Conservation (phyloP, 1,140 invertebrate genomes). For the Muscidifurax raptorellus region DNA sequence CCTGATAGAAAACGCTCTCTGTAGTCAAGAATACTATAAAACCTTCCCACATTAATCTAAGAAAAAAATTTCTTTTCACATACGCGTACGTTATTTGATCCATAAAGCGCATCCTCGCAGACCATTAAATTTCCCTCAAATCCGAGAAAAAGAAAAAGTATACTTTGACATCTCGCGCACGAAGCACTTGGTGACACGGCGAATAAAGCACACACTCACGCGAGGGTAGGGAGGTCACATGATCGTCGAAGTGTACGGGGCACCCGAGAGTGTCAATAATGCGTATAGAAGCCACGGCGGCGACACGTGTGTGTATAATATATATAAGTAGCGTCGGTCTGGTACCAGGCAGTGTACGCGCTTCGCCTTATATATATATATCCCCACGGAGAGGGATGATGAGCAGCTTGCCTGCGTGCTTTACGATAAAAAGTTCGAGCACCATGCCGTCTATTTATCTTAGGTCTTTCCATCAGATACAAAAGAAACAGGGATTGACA, state of each 20-base stretch:
- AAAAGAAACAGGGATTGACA: background rate
- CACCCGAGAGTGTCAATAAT: constrained; percentile 25
- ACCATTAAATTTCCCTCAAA: no score
- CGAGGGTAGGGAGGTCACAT: background rate
- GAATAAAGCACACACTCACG: background rate
- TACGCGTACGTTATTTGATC: no score
- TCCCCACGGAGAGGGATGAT: background rate
- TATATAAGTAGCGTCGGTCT: background rate
- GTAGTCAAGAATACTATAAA: no score
- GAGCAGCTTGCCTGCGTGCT: background rate
- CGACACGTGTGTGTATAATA: no score
- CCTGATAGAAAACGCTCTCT: no score
- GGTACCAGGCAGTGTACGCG: background rate
- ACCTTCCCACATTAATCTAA: no score
- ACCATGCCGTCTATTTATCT: background rate
- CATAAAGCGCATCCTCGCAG: no score
- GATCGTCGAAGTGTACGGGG: background rate
- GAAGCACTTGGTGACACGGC: background rate
- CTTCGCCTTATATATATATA: background rate
- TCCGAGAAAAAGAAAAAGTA: no score
- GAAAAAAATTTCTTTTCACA: no score
- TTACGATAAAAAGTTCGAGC: constrained; percentile 1
- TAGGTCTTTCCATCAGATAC: background rate
- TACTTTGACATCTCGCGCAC: no score
- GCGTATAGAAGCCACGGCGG: background rate